Evolutionary conservation across 2,888 invertebrate species (phyloP), one percentile per base, ranked within the genome.

Genomic region (Scaptomyza parva): DNA sequence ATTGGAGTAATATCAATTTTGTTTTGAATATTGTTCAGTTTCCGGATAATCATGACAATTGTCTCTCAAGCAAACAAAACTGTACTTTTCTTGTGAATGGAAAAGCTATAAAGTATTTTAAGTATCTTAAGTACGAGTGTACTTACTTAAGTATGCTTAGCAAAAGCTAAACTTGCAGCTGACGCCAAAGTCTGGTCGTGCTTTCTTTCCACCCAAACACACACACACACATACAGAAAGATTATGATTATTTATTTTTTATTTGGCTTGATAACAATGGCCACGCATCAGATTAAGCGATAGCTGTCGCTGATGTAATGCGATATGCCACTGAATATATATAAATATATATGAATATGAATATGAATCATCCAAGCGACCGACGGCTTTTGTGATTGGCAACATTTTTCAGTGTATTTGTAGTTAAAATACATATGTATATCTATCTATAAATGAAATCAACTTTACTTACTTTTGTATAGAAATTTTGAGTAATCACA

Each of bases 401-500:
- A 55, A 59, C 30, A 33, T 33, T 6, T 52, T 18, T 2, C 2
- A n/a, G 9, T 9, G 3, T 41, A 7, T 14, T 18, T 24, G 7
- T n/a, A n/a, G 17, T 12, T 14, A 3, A 14, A 12, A 18, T 14
- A 26, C 17, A 5, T 20, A 26, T 22, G 9, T 24, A 18, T 8
- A 9, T 37, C 3, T 28, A 30, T 12, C 12, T 17, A 18, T 14
- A 18, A 26, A 8, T 24, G 17, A n/a, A 20, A 18, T 50, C 8
- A 48, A 5, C 2, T 67, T 6, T 55, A 82, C 82, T 83, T 76
- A 83, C 82, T 85, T 87, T 83, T 83, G 65, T 83, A 83, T 58
- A 83, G 58, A 82, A 83, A 83, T 62, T 83, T 83, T 7, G 82
- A 83, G 60, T 83, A 83, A 87, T 83, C 82, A 78, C 82, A 83